Conservation (phyloP, 2,888 invertebrate genomes). For the Spilosoma lubricipeda region DNA sequence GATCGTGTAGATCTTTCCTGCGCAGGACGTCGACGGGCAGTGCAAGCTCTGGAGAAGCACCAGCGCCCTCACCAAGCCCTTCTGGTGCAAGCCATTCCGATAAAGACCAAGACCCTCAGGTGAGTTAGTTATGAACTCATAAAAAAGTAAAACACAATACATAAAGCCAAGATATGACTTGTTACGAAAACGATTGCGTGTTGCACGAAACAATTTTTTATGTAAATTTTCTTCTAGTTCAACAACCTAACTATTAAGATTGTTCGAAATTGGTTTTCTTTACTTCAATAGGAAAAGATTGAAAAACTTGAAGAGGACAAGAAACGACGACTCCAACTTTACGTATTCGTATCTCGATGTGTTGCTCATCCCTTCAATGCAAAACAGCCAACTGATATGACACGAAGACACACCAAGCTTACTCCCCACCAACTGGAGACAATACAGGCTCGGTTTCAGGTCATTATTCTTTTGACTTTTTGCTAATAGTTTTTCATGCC, state of each 20-base stretch:
- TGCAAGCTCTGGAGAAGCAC: constrained; percentile 81
- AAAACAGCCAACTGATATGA: constrained; percentile 99
- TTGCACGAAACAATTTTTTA: not conserved
- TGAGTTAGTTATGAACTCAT: constrained; percentile 55
- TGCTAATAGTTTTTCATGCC: not conserved
- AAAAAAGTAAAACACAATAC: not conserved
- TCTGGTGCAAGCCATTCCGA: constrained; percentile 97
- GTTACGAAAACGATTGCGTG: constrained; percentile 5
- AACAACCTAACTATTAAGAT: not conserved
- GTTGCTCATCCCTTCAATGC: constrained; percentile 99
- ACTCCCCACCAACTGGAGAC: constrained; percentile 98
- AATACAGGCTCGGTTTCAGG: constrained; percentile 97
- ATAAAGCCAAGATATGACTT: not conserved
- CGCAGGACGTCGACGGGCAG: constrained; percentile 85
- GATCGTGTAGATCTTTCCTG: constrained; percentile 84
- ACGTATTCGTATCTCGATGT: constrained; percentile 99
- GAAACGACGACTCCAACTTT: constrained; percentile 97
- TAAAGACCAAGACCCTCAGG: constrained; percentile 94
- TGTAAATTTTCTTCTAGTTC: constrained; percentile 1
- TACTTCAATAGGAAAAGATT: constrained; percentile 91
- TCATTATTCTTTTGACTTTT: constrained; percentile 60
- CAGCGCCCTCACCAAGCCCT: constrained; percentile 90
- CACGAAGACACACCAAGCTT: constrained; percentile 97
- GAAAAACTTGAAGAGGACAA: constrained; percentile 98
- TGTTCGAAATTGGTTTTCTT: constrained; percentile 10